Evolutionary conservation across 2,888 invertebrate genomes (phyloP).

Genomic region (Acanthosepion lycidas): DNA sequence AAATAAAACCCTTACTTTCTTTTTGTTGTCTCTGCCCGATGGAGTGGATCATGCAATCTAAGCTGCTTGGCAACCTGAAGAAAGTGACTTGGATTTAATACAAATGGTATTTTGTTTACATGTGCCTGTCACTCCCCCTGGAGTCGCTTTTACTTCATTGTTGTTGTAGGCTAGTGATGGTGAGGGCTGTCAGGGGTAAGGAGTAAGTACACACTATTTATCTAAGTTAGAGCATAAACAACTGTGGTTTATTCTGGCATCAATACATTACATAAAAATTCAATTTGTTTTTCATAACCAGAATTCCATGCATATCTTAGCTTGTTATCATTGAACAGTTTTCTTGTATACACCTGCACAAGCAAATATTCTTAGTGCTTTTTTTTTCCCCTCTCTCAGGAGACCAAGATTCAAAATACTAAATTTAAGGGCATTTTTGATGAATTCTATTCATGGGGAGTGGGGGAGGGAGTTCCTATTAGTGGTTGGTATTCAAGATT

Average conservation of each 20-base stretch:
- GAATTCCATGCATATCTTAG: constrained; percentile 6
- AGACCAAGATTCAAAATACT: neutral
- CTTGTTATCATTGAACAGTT: neutral
- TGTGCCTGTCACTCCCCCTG: constrained; percentile 16
- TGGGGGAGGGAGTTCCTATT: too few relatives aligned
- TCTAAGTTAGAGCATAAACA: constrained; percentile 20
- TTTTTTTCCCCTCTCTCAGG: neutral
- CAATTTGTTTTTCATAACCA: constrained; percentile 8
- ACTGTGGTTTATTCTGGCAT: constrained; percentile 1
- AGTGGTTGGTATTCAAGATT: too few relatives aligned
- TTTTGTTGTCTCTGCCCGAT: too few relatives aligned
- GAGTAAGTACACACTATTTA: neutral
- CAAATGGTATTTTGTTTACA: constrained; percentile 20
- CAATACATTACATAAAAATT: neutral
- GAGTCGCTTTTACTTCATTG: neutral
- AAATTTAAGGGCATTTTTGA: too few relatives aligned
- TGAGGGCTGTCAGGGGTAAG: neutral
- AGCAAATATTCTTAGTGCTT: neutral
- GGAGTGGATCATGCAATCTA: neutral
- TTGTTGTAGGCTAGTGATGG: neutral
- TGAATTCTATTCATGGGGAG: too few relatives aligned
- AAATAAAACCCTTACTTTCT: too few relatives aligned
- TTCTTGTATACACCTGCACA: neutral
- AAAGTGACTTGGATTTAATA: neutral
- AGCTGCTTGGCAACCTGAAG: neutral